phyloP scores from a whole-genome alignment of 2,888 invertebrate species.

The Tetramorium bicarinatum region DNA sequence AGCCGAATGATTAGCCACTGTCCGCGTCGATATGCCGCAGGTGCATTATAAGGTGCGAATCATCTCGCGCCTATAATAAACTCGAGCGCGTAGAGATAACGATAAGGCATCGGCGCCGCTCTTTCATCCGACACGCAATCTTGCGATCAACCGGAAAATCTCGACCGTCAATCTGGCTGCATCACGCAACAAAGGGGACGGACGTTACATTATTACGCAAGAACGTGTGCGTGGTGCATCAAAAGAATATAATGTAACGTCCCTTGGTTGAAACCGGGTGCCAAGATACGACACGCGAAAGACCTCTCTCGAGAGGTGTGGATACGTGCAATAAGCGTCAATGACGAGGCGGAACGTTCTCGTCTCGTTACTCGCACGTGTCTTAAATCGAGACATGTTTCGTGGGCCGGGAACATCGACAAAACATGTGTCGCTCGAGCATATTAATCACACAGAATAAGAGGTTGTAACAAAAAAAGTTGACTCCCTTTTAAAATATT shows the following conservation, averaged over 20 bases:
- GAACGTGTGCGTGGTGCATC: constrained; percentile 8
- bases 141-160: constrained; percentile 40
- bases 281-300: constrained; percentile 20
- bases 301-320: constrained; percentile 24
- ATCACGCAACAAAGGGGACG: constrained; percentile 20
- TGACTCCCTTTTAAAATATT: background rate
- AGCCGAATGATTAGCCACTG: constrained; percentile 46
- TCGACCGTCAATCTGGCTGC: constrained; percentile 20
- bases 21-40: constrained; percentile 8
- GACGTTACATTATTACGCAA: constrained; percentile 13
- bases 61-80: constrained; percentile 61
- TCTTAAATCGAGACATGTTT: constrained; percentile 19
- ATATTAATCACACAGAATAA: background rate
- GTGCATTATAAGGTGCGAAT: constrained; percentile 27
- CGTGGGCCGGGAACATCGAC: constrained; percentile 14
- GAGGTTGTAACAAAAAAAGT: background rate
- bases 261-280: constrained; percentile 9
- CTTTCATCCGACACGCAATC: constrained; percentile 56
- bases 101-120: constrained; percentile 62
- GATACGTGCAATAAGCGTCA: constrained; percentile 46
- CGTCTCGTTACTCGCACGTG: constrained; percentile 35
- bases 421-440: constrained; percentile 19
- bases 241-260: constrained; percentile 2
- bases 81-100: constrained; percentile 56
- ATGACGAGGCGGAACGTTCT: constrained; percentile 42